Evolutionary conservation across 2,888 invertebrate genomes (phyloP), one percentile per base, ranked within the genome.

Genomic region (Amphiduros pacificus): DNA sequence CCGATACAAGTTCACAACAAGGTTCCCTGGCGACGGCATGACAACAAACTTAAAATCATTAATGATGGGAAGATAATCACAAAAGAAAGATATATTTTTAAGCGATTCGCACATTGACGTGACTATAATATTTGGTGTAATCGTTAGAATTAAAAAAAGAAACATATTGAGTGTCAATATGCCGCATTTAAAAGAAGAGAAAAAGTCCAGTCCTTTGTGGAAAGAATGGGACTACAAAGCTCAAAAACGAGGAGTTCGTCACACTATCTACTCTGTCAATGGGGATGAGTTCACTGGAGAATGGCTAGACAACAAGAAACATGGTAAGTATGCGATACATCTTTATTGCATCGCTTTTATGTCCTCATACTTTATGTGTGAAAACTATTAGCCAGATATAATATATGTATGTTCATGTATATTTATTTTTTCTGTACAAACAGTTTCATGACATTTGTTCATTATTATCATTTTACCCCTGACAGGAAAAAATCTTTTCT

Each of bases 261-360:
- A 81, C 66, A 83, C 82, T 4, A 76, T 83, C 27, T 83, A 80
- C 68, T 81, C 81, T 27, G 79, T 80, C 1, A 82, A 81, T 67
- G 79, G 78, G 9, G 78, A 82, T 69, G 76, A 83, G 66, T 83
- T 78, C 63, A 82, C 80, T 27, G 83, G 83, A 55, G 82, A 83
- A 72, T 83, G 83, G 83, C 65, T 76, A 14, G 72, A 82, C 57
- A 82, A 83, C 66, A 75, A 76, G 61, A 82, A 81, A 74, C 74
- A 83, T 62, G 82, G 82, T 82, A 61, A 65, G 73, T 61, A 48
- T 48, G 49, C 6, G 17, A 9, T 17, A 48, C 11, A 36, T 14
- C 17, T 14, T 17, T 17, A 9, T 17, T 36, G 36, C 36, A 17
- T 48, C n/a, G n/a, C n/a, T n/a, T n/a, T n/a, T n/a, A n/a, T n/a